Evolutionary conservation across 2,113 vertebrate genomes (phyloP), one percentile per base, ranked within the genome.

Genomic region (Python bivittatus): DNA sequence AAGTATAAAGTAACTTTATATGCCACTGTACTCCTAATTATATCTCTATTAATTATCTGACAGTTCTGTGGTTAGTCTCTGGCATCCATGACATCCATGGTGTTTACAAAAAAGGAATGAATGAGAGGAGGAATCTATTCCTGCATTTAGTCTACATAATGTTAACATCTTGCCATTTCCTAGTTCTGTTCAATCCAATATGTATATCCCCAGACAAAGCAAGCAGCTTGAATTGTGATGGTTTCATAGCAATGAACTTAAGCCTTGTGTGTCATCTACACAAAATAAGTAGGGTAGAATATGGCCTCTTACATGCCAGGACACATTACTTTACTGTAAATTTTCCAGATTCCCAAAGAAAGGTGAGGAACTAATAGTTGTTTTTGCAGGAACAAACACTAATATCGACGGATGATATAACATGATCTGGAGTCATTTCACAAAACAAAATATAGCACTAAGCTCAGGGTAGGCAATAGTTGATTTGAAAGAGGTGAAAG

Each of bases 311-410:
- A 38, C 53, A 61, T 61, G 23, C 0, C 84, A 23, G 13, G 86
- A 92, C 38, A 88, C 57, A 92, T 88, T 83, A 92, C 64, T 88
- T 88, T 54, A 58, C 53, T 88, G 64, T 88, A 92, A 87, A 68
- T 84, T 84, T 6, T 4, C 72, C 7, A 52, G 68, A 58, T 90
- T 91, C 79, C 57, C 9, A 57, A 60, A n/a, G 25, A 60, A 92
- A 23, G 42, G 10, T 27, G 1, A 27, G 57, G 38, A 92, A 60
- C 57, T 29, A 87, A 92, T 42, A 90, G 0, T 48, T 2, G 44
- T 92, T 91, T 23, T 83, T 90, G 83, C 68, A 91, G 11, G 17
- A 85, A 0, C 89, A 56, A 93, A 92, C 61, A 83, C 5, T 79
- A 57, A 85, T 53, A 3, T 42, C 3, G 91, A 60, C 88, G 52